Evolutionary conservation across 2,888 invertebrate species (phyloP).

Genomic region (Camponotus fellah): DNA sequence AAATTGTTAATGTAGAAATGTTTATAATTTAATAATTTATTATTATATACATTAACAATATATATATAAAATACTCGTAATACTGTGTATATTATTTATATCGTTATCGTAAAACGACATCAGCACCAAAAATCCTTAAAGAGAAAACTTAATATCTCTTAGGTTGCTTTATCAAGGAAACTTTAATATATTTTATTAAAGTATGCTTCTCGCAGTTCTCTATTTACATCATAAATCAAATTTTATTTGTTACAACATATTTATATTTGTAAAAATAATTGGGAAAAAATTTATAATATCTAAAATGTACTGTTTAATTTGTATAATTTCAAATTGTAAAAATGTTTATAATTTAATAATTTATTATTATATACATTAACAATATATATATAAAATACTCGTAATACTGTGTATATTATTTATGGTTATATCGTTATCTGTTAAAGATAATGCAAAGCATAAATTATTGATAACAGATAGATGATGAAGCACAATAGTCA

Average conservation of each 20-base stretch:
- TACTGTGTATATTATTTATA: not conserved
- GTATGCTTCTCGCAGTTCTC: not conserved
- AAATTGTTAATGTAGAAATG: not conserved
- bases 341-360: not conserved
- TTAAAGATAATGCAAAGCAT: not conserved
- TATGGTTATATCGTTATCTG: not conserved
- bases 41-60: not conserved
- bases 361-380: not conserved
- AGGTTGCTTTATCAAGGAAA: not conserved
- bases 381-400: not conserved
- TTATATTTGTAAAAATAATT: not conserved
- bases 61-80: not conserved
- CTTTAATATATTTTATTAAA: constrained; percentile 2
- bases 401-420: not conserved
- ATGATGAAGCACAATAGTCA: not conserved
- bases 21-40: not conserved
- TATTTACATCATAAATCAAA: not conserved
- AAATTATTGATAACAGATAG: not conserved
- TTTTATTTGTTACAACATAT: not conserved
- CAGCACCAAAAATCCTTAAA: not conserved
- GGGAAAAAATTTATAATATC: not conserved
- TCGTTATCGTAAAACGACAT: not conserved
- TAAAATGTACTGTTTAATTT: not conserved
- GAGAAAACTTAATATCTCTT: not conserved
- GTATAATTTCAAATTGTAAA: not conserved